Base-by-base conservation (phyloP, 2,113 vertebrate species). In the Odobenus rosmarus region DNA sequence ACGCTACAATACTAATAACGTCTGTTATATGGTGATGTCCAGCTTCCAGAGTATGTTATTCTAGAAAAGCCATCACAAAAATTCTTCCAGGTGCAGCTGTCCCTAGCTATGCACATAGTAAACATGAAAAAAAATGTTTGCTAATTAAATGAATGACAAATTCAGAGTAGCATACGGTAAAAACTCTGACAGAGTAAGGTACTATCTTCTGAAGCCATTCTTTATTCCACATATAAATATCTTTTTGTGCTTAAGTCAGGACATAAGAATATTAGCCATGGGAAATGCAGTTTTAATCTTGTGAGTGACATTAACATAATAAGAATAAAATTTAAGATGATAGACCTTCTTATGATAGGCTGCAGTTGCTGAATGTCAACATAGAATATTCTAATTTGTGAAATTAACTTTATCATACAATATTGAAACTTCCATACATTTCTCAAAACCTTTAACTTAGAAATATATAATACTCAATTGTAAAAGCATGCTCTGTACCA, bases 81-180 rank as follows among this genome's bases (percentile, higher is more conserved):
- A 33, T 67, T 8, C 7, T 80, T 49, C 51, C 26, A 88, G n/a
- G 18, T 71, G 23, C 39, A 92, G 74, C 3, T n/a, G 12, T 33
- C 51, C 64, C 79, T 46, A 93, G 5, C 15, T 82, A 71, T 92
- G 46, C 7, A 76, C 9, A 46, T 61, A 42, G 7, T 92, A 77
- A 71, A 2, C 88, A 76, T 76, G 39, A 57, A 53, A 76, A 79
- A 82, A 62, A 53, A 46, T 23, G 7, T 80, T 96, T 93, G 16
- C 33, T 90, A 79, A 36, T 92, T 90, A 87, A 96, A 82, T 19
- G 59, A 90, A 67, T 89, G 53, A 95, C 39, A 93, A 46, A 87
- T 93, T 96, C 18, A 42, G 26, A 81, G 9, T 19, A 76, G 2
- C 24, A 71, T 15, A 64, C 64, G 14, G 19, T 83, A 15, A 3